Conservation (phyloP, 2,113 vertebrate genomes). For the Epinephelus lanceolatus region DNA sequence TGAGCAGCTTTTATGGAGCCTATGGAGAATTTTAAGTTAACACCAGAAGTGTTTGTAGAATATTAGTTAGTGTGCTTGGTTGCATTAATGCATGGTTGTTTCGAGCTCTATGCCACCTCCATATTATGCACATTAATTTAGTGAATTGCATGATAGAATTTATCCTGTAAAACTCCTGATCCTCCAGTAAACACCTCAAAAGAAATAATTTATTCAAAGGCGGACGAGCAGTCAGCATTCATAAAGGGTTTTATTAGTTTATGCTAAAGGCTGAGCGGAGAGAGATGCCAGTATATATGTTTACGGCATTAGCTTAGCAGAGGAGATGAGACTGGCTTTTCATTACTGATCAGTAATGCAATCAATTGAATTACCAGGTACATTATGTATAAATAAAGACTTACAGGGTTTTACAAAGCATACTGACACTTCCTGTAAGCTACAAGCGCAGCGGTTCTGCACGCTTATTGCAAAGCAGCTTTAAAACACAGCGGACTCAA, state of each 20-base stretch:
- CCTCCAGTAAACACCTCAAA: slow-evolving; percentile 43
- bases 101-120: neutral
- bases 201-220: slow-evolving; percentile 52
- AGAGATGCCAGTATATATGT: slow-evolving; percentile 29
- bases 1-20: slow-evolving; percentile 48
- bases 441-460: neutral
- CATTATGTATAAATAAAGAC: slow-evolving; percentile 11
- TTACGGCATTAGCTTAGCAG: slow-evolving; percentile 8
- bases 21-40: slow-evolving; percentile 21
- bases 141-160: slow-evolving; percentile 18
- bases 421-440: slow-evolving; percentile 3
- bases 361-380: slow-evolving; percentile 15
- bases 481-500: neutral
- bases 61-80: slow-evolving; percentile 22
- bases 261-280: slow-evolving; percentile 23
- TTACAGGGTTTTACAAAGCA: neutral
- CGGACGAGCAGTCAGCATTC: slow-evolving; percentile 29
- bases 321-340: neutral
- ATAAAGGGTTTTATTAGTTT: slow-evolving; percentile 50
- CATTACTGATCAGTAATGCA: slow-evolving; percentile 12
- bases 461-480: neutral
- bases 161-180: slow-evolving; percentile 23
- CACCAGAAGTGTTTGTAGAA: slow-evolving; percentile 24
- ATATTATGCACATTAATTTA: slow-evolving; percentile 26
- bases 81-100: neutral